Evolutionary conservation across 2,888 invertebrate species (phyloP), one percentile per base, ranked within the genome.

Genomic region (Noctua fimbriata): DNA sequence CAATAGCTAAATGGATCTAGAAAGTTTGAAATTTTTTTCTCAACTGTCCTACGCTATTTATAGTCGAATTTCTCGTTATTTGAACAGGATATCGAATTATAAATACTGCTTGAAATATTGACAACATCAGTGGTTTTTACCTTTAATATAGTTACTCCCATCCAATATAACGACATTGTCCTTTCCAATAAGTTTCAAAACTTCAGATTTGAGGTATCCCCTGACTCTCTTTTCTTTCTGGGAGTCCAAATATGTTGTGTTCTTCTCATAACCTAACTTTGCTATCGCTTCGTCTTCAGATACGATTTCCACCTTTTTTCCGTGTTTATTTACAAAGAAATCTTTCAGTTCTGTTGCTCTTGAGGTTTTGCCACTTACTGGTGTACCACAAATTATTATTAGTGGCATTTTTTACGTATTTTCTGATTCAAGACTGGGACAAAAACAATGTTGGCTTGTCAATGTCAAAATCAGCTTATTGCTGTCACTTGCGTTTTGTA

Each of bases 81-180:
- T 55, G 2, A 16, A 21, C 24, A 41, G 49, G n/a, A 5, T 52
- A 44, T 66, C n/a, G 16, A 14, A 32, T 28, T 14, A 28, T 18
- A 74, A 18, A 14, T 18, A 47, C 28, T 36, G 24, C 2, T 6
- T 0, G 41, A 28, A 1, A 1, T 4, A 44, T 47, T 9, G 21
- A 16, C 10, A 3, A 36, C 18, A 24, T 32, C 10, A 12, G 12
- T 24, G 1, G 14, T 24, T 32, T 60, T 81, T 89, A 98, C 98
- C 99, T 98, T 99, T 99, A 55, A 99, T 99, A 93, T 99, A 99
- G 96, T 99, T 99, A 80, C 98, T 97, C 0, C 98, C 98, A 95
- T 99, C 99, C 77, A 99, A 96, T 90, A 99, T 99, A 24, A 99
- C 98, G 14, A 99, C 97, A 93, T 98, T 98, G 28, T 98, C 98